Base-by-base conservation (phyloP, 2,797 vertebrate species). In the Darevskia mixta region DNA sequence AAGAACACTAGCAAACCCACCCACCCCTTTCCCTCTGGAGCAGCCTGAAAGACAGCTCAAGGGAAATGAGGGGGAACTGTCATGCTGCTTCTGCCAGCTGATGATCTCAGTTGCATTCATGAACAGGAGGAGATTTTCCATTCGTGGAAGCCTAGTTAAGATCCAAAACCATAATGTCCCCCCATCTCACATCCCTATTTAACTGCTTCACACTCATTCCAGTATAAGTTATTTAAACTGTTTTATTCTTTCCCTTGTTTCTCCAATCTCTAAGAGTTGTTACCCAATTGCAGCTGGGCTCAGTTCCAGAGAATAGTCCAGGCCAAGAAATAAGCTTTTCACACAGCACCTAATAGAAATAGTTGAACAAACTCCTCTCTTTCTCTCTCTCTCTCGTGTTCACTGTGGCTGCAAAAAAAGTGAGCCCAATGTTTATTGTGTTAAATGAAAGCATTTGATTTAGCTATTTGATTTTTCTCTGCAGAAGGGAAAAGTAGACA, bases 261-360 rank as follows among this genome's bases (percentile, higher is more conserved):
- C 90, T 85, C 81, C 2, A 3, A 7, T 87, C 76, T 89, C 83
- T 38, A 43, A 13, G 71, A 81, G 67, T 85, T 0, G 0, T 93
- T 94, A 93, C 82, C 85, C 85, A 95, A 77, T 86, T 92, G 85
- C 45, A 93, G 45, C 79, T 94, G 87, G 90, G 88, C 90, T 76
- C 67, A 82, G 83, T 71, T 91, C 92, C 93, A 94, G 69, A 94
- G 88, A 90, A 1, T 73, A 91, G 80, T 90, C 55, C 75, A 83
- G n/a, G 84, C 87, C 77, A 86, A 83, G 55, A 82, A 79, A 87
- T 86, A 90, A 90, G 85, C 88, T 92, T 84, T 93, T 91, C 90
- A 94, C 80, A 92, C 81, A 87, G 81, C 86, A 92, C 90, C 91
- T 92, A 85, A 87, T 71, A 87, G 88, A 89, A 93, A 94, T 10